These are phyloP conservation scores for Lagorchestes hirsutus DNA, from an alignment of 2,797 vertebrate species.

Conservation along the genomic window DNA sequence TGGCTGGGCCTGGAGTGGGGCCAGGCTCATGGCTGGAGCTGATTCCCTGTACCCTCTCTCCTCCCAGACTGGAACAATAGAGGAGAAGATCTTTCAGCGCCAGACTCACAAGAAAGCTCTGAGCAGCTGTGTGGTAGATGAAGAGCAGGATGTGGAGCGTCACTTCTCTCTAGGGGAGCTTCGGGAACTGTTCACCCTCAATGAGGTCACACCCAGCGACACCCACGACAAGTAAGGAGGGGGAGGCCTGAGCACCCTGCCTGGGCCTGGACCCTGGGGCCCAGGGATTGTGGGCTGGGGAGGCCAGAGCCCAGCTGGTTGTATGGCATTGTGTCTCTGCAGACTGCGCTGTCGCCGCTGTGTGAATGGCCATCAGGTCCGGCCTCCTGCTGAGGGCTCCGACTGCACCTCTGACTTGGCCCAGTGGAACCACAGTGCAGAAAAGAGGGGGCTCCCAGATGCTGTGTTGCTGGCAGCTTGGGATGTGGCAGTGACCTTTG, in stretches of 20 bases:
- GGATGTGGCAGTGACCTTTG: conserved; percentile 93
- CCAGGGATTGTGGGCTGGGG: not conserved
- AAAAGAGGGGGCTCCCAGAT: conserved; percentile 93
- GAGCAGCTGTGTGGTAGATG: conserved; percentile 98
- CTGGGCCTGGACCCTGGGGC: not conserved
- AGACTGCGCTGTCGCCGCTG: conserved; percentile 96
- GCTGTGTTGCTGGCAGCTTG: conserved; percentile 93
- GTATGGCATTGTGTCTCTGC: conserved; percentile 36
- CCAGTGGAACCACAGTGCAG: conserved; percentile 94
- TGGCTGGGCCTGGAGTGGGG: not conserved
- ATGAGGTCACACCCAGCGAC: conserved; percentile 92
- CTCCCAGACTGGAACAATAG: conserved; percentile 94
- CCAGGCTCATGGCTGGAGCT: no score
- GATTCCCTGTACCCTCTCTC: no score
- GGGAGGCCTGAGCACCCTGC: not conserved
- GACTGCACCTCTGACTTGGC: conserved; percentile 97
- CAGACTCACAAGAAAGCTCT: conserved; percentile 98
- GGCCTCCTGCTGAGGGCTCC: conserved; percentile 88
- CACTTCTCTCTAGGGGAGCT: conserved; percentile 97
- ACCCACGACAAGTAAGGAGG: conserved; percentile 93
- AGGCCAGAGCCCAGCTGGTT: not conserved
- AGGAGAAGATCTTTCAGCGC: conserved; percentile 98
- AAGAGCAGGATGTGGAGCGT: conserved; percentile 96
- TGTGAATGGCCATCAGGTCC: conserved; percentile 91
- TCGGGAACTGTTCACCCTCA: conserved; percentile 93